phyloP scores from a whole-genome alignment of 2,113 vertebrate species.

The Leucopsar rothschildi region DNA sequence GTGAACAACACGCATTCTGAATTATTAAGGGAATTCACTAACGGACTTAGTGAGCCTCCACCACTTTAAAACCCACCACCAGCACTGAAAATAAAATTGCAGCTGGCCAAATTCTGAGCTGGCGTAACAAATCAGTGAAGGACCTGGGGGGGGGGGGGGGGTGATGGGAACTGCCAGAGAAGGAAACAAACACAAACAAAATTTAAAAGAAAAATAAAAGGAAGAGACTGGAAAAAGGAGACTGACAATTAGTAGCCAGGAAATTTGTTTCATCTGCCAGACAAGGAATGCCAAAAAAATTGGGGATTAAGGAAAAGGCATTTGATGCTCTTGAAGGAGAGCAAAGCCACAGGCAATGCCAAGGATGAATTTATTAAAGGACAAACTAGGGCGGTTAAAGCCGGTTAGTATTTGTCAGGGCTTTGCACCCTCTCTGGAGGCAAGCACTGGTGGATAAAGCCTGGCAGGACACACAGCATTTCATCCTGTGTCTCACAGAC shows the following conservation, averaged over 20 bases:
- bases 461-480: not conserved
- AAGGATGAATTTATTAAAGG: constrained; percentile 22
- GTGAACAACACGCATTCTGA: not conserved
- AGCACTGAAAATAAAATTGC: constrained; percentile 9
- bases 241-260: constrained; percentile 57
- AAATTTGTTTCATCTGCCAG: constrained; percentile 51
- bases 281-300: not conserved
- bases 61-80: constrained; percentile 29
- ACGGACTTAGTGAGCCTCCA: not conserved
- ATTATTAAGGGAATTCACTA: constrained; percentile 56
- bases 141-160: not conserved
- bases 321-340: constrained; percentile 6
- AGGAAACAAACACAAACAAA: constrained; percentile 22
- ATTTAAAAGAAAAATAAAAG: not conserved
- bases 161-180: not conserved
- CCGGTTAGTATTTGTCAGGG: not conserved
- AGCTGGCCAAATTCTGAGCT: not conserved
- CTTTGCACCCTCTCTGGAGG: not conserved
- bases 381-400: not conserved
- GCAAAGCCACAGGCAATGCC: not conserved
- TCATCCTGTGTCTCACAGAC: not conserved
- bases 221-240: constrained; percentile 6
- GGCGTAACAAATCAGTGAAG: constrained; percentile 2
- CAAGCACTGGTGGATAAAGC: not conserved
- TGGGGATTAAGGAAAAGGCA: constrained; percentile 35